phyloP scores from a whole-genome alignment of 2,113 vertebrate species.

The Procavia capensis region DNA sequence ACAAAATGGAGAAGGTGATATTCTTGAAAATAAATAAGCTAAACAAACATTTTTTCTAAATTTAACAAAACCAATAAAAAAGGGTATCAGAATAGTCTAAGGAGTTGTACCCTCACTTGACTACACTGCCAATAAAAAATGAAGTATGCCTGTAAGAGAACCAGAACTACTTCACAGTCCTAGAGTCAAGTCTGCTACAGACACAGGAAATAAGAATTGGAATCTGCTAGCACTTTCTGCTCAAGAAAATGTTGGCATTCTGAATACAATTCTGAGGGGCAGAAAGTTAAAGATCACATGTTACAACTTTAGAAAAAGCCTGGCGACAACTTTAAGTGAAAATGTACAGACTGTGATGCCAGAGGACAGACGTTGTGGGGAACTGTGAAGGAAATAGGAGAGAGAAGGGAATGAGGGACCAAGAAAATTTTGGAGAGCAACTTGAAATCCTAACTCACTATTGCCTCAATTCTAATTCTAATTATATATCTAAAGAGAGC shows the following conservation, averaged over 20 bases:
- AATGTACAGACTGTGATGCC: background rate
- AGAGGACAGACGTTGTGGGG: slow-evolving; percentile 7
- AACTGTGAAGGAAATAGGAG: background rate
- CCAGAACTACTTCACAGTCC: background rate
- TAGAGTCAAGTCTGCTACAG: background rate
- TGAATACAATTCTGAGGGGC: background rate
- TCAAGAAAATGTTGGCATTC: background rate
- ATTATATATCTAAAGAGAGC: background rate
- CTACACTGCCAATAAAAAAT: background rate
- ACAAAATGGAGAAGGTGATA: background rate
- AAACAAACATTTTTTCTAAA: slow-evolving; percentile 34
- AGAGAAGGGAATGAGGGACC: background rate
- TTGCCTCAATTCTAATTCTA: background rate
- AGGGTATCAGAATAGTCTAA: background rate
- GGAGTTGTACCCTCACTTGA: slow-evolving; percentile 52
- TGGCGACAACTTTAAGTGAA: background rate
- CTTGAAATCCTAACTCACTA: background rate
- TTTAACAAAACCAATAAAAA: slow-evolving; percentile 32
- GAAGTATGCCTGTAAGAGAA: background rate
- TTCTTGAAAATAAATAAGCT: slow-evolving; percentile 29
- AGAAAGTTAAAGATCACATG: background rate
- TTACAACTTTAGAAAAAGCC: background rate
- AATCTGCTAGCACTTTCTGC: background rate
- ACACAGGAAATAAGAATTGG: background rate
- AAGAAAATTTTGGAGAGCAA: background rate